Evolutionary conservation across 2,797 vertebrate genomes (phyloP).

Genomic region (Gymnoscopelus microlampas): DNA sequence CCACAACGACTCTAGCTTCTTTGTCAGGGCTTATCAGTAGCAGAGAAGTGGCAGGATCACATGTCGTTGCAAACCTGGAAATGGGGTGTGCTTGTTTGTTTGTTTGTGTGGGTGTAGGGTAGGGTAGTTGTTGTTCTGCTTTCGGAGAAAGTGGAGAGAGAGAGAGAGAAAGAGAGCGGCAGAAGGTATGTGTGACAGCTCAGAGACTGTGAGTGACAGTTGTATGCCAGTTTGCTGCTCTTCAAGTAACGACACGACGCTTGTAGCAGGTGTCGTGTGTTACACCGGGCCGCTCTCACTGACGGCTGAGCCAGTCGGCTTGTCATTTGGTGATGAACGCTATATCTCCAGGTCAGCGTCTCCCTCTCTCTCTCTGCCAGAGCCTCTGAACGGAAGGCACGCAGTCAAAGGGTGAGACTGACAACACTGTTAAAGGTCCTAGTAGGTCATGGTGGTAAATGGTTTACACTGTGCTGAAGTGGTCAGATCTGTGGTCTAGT

Average conservation of each 20-base stretch:
- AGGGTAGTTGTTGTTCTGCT: slow-evolving; percentile 27
- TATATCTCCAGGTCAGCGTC: slow-evolving; percentile 29
- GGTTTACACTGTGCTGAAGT: too few relatives aligned
- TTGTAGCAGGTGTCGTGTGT: slow-evolving; percentile 43
- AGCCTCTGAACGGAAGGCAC: slow-evolving; percentile 32
- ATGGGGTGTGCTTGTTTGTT: neutral
- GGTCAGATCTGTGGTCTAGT: too few relatives aligned
- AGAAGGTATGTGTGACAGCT: slow-evolving; percentile 34
- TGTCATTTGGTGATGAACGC: slow-evolving; percentile 51
- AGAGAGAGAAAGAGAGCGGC: slow-evolving; percentile 18
- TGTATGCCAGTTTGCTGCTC: slow-evolving; percentile 37
- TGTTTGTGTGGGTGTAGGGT: neutral
- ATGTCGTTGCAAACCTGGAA: slow-evolving; percentile 45
- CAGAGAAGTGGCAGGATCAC: slow-evolving; percentile 61
- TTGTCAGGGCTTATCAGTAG: slow-evolving; percentile 66
- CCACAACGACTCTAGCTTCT: slow-evolving; percentile 51
- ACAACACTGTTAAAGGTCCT: slow-evolving; percentile 26
- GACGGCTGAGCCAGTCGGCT: slow-evolving; percentile 46
- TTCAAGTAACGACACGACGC: slow-evolving; percentile 46
- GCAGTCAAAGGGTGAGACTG: slow-evolving; percentile 41
- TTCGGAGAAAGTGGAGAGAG: slow-evolving; percentile 6
- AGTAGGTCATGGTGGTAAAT: slow-evolving; percentile 36
- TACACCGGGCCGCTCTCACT: slow-evolving; percentile 45
- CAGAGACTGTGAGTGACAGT: slow-evolving; percentile 59
- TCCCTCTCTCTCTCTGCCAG: too few relatives aligned